A percentile compares a stretch with the other conserved stretches of the same genome.
Conservation (phyloP, 2,113 vertebrate species). For the Etia nguti region DNA sequence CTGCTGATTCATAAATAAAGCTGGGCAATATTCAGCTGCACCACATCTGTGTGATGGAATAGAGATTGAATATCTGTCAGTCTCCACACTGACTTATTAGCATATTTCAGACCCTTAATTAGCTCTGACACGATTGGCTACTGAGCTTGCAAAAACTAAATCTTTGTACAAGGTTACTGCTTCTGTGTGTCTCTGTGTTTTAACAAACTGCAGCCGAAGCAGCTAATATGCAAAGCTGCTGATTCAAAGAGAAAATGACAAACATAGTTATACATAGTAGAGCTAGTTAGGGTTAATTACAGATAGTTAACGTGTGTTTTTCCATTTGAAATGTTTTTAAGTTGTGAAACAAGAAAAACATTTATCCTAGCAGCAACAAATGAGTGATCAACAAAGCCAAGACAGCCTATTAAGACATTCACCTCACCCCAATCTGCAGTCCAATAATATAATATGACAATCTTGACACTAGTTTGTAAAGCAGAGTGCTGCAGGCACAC, state of each 20-base stretch:
- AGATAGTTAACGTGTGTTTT: neutral
- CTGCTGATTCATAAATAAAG: conserved; percentile 32
- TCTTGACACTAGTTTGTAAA: neutral
- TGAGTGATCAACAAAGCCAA: neutral
- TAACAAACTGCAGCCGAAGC: conserved; percentile 26
- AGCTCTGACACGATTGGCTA: conserved; percentile 15
- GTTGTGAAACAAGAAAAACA: neutral
- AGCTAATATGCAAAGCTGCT: conserved; percentile 16
- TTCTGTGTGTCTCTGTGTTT: neutral
- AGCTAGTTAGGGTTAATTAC: neutral
- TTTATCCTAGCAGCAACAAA: neutral
- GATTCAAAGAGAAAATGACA: conserved; percentile 16
- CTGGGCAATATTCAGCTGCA: conserved; percentile 19
- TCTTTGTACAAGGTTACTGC: conserved; percentile 27
- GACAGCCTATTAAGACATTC: neutral
- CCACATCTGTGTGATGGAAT: conserved; percentile 32
- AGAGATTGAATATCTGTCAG: conserved; percentile 34
- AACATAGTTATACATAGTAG: neutral
- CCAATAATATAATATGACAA: neutral
- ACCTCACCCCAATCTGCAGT: neutral
- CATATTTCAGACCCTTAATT: conserved; percentile 39
- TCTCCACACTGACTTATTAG: neutral
- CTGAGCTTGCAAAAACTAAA: conserved; percentile 42
- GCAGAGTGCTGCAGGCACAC: neutral
- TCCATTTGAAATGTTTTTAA: neutral